Conservation (phyloP, 2,797 vertebrate species). For the Muscicapa comitata region DNA sequence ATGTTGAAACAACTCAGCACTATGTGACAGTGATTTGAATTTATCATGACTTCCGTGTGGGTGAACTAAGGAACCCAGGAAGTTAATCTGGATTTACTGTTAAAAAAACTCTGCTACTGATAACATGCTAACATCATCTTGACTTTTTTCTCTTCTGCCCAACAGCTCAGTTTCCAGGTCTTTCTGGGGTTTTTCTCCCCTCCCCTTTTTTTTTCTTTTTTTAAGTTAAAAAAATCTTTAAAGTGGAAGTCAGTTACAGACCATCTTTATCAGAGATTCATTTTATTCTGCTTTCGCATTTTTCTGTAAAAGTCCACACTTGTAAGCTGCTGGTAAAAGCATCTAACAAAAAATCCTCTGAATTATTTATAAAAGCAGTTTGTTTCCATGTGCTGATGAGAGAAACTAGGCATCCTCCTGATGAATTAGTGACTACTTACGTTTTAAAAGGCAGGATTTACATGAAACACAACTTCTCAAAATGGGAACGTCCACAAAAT, state of each 20-base stretch:
- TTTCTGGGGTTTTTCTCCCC: fast-evolving
- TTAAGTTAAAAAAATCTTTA: background rate
- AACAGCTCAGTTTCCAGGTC: background rate
- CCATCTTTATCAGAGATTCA: background rate
- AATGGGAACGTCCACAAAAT: background rate
- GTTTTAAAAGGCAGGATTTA: background rate
- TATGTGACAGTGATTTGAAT: background rate
- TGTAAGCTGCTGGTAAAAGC: background rate
- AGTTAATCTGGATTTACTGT: background rate
- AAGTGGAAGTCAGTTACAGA: background rate
- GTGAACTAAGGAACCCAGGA: background rate
- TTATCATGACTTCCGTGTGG: background rate
- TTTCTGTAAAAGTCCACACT: background rate
- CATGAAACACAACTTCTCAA: background rate
- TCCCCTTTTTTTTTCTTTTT: fast-evolving
- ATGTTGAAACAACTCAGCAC: background rate
- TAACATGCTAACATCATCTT: background rate
- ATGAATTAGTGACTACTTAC: background rate
- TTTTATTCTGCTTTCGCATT: background rate
- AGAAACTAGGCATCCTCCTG: background rate
- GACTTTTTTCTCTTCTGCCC: background rate
- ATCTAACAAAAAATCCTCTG: background rate
- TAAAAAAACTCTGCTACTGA: background rate
- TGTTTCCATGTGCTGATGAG: background rate
- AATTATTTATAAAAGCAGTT: background rate